Evolutionary conservation across 2,888 invertebrate genomes (phyloP).

Genomic region (Tanytarsus gracilentus): DNA sequence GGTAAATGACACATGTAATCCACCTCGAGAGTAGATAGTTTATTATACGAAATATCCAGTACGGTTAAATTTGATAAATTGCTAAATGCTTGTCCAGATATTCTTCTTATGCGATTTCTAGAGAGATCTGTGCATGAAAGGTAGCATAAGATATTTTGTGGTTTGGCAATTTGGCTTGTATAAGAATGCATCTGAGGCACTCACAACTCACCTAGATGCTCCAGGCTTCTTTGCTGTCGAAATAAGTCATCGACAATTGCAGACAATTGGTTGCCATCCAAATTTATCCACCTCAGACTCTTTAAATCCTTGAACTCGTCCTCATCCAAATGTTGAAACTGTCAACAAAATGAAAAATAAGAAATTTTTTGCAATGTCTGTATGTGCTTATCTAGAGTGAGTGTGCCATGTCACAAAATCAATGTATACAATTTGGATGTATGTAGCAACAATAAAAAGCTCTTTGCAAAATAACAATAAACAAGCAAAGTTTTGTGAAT

Average conservation of each 20-base stretch:
- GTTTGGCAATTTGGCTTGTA: not conserved
- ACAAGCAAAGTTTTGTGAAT: too few relatives aligned
- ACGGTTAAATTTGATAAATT: slow-evolving; percentile 60
- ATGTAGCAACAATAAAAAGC: too few relatives aligned
- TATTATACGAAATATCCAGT: slow-evolving; percentile 68
- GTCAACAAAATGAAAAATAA: not conserved
- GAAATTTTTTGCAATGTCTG: slow-evolving; percentile 12
- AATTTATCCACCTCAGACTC: slow-evolving; percentile 52
- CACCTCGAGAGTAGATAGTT: slow-evolving; percentile 59
- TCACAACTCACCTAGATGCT: slow-evolving; percentile 38
- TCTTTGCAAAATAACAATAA: too few relatives aligned
- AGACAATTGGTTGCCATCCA: slow-evolving; percentile 70
- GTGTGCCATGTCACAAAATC: not conserved
- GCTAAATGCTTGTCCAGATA: slow-evolving; percentile 63
- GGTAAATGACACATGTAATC: slow-evolving; percentile 42
- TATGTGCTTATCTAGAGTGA: not conserved
- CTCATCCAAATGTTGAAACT: slow-evolving; percentile 61
- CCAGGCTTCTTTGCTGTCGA: slow-evolving; percentile 41
- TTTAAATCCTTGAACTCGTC: slow-evolving; percentile 64
- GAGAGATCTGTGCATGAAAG: slow-evolving; percentile 46
- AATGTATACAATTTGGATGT: too few relatives aligned
- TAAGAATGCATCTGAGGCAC: not conserved
- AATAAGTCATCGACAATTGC: slow-evolving; percentile 66
- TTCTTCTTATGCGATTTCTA: slow-evolving; percentile 62
- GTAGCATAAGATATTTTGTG: not conserved